These are phyloP conservation scores for Melanargia galathea DNA, from an alignment of 2,888 invertebrate genomes.

Conservation along the genomic window DNA sequence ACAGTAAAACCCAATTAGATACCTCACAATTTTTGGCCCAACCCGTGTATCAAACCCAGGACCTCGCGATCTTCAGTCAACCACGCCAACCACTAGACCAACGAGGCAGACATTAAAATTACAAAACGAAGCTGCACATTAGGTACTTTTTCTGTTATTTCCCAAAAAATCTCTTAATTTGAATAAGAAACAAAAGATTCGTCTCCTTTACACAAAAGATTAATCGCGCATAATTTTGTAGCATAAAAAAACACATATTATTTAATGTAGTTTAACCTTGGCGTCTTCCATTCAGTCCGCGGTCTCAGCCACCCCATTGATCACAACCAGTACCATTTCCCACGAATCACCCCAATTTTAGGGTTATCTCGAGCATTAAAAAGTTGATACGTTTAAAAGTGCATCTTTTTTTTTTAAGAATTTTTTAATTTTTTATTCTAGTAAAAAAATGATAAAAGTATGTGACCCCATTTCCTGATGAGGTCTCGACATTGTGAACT, in stretches of 20 bases:
- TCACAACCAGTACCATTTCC: slow-evolving; percentile 55
- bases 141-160: not conserved
- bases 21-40: no score
- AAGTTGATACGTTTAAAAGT: slow-evolving; percentile 71
- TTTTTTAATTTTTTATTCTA: slow-evolving; percentile 46
- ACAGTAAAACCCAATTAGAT: no score
- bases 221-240: slow-evolving; percentile 23
- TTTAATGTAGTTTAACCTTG: slow-evolving; percentile 66
- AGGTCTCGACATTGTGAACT: slow-evolving; percentile 76
- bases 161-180: slow-evolving; percentile 2
- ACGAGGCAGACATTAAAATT: not conserved
- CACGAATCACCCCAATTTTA: slow-evolving; percentile 77
- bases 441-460: slow-evolving; percentile 55
- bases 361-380: slow-evolving; percentile 71
- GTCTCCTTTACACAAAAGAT: slow-evolving; percentile 4
- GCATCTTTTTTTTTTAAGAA: slow-evolving; percentile 53
- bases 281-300: slow-evolving; percentile 54
- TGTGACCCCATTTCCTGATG: slow-evolving; percentile 76
- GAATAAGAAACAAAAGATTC: slow-evolving; percentile 1
- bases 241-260: slow-evolving; percentile 45
- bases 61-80: no score
- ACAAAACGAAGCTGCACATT: not conserved
- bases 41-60: no score
- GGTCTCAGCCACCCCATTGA: slow-evolving; percentile 54
- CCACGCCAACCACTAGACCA: no score